A percentile compares a stretch with the other conserved stretches of the same genome.
phyloP scores from a whole-genome alignment of 2,888 invertebrate species.

The Rhogogaster chlorosoma region DNA sequence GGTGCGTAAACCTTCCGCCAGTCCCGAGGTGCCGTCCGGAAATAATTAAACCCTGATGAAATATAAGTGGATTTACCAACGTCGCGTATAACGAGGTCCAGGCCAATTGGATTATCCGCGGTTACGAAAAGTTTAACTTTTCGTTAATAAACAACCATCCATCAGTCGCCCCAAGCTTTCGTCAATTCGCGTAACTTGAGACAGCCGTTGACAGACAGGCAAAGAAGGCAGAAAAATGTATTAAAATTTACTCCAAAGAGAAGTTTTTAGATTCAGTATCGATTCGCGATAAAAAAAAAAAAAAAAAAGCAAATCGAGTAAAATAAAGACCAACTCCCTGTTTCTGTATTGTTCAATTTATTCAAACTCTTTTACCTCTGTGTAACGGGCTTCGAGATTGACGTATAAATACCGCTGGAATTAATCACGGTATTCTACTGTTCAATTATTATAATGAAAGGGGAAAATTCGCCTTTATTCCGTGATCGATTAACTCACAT shows the following conservation, averaged over 20 bases:
- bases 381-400: not conserved
- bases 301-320: too few relatives aligned
- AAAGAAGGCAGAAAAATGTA: not conserved
- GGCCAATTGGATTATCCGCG: constrained; percentile 35
- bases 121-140: constrained; percentile 33
- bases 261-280: not conserved
- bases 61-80: constrained; percentile 39
- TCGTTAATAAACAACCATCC: constrained; percentile 21
- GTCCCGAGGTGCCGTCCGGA: constrained; percentile 14
- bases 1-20: constrained; percentile 22
- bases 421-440: not conserved
- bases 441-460: not conserved
- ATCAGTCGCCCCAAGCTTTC: not conserved
- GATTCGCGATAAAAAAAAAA: not conserved
- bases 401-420: not conserved
- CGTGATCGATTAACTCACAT: not conserved
- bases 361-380: not conserved
- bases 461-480: not conserved
- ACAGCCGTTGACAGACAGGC: not conserved
- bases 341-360: not conserved
- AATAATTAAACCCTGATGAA: constrained; percentile 43
- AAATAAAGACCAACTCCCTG: not conserved
- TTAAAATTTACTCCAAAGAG: too few relatives aligned
- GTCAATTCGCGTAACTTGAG: not conserved
- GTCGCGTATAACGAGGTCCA: constrained; percentile 36